These are phyloP conservation scores for Troilus luridus DNA, from an alignment of 2,888 invertebrate genomes.

Conservation along the genomic window DNA sequence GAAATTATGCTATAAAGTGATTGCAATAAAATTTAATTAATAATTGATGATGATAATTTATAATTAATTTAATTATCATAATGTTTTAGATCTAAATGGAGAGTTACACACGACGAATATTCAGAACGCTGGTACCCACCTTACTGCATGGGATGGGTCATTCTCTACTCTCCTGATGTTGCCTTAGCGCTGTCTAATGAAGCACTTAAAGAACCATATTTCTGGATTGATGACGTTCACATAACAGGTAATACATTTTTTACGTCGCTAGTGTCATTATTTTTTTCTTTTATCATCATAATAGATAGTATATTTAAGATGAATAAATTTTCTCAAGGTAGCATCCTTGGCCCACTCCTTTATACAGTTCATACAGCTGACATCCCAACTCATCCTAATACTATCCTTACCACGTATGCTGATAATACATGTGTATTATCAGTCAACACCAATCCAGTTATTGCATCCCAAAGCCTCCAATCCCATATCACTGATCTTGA, in stretches of 20 bases:
- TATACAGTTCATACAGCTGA: too few species aligned
- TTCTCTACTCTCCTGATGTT: constrained; percentile 78
- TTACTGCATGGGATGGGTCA: constrained; percentile 83
- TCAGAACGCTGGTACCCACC: constrained; percentile 77
- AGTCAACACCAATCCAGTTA: too few species aligned
- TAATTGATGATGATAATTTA: too few species aligned
- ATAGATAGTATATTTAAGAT: neutral
- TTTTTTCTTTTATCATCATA: neutral
- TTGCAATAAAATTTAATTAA: too few species aligned
- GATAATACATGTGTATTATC: too few species aligned
- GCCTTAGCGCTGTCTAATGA: constrained; percentile 73
- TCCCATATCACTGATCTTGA: too few species aligned
- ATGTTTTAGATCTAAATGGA: constrained; percentile 81
- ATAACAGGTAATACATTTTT: constrained; percentile 73
- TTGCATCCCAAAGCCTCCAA: too few species aligned
- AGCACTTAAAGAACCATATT: constrained; percentile 77
- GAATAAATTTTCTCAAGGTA: too few species aligned
- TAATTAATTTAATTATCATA: neutral
- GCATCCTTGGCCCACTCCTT: too few species aligned
- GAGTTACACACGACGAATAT: constrained; percentile 79
- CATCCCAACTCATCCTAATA: too few species aligned
- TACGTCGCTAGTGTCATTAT: neutral
- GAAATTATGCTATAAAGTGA: too few species aligned
- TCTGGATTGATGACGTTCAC: constrained; percentile 89
- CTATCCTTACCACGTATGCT: too few species aligned